Conservation (phyloP, 2,113 vertebrate genomes). For the Anhinga rufa region DNA sequence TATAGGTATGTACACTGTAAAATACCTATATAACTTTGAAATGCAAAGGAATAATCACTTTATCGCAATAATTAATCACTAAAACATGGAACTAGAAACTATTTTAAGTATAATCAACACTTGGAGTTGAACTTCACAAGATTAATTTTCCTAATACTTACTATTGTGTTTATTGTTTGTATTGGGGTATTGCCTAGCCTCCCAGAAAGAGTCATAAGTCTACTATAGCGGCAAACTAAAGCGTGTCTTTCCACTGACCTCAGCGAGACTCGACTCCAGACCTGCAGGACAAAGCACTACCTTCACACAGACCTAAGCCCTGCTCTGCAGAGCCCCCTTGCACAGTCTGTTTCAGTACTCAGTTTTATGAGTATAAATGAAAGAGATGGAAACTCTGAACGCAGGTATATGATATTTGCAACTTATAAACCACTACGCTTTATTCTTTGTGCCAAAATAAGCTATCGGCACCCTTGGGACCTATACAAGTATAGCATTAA, state of each 20-base stretch:
- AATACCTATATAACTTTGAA: background rate
- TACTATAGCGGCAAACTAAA: background rate
- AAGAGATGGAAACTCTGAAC: background rate
- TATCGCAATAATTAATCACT: background rate
- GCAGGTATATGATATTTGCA: background rate
- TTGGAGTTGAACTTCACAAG: background rate
- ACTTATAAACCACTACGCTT: background rate
- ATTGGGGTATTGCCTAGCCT: background rate
- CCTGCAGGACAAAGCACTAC: background rate
- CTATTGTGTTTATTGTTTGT: background rate
- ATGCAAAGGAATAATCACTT: background rate
- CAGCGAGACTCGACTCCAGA: background rate
- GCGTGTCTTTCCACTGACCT: background rate
- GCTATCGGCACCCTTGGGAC: background rate
- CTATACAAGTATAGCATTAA: background rate
- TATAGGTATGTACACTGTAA: background rate
- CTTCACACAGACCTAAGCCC: background rate
- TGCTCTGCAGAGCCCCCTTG: background rate
- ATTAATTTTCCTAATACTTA: background rate
- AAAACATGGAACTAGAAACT: background rate
- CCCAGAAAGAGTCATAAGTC: background rate
- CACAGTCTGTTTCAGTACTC: background rate
- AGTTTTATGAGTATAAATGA: background rate
- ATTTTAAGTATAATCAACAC: background rate
- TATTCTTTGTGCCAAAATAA: background rate